These are phyloP conservation scores for Philereme transversata DNA, from an alignment of 2,888 invertebrate genomes.

Conservation along the genomic window DNA sequence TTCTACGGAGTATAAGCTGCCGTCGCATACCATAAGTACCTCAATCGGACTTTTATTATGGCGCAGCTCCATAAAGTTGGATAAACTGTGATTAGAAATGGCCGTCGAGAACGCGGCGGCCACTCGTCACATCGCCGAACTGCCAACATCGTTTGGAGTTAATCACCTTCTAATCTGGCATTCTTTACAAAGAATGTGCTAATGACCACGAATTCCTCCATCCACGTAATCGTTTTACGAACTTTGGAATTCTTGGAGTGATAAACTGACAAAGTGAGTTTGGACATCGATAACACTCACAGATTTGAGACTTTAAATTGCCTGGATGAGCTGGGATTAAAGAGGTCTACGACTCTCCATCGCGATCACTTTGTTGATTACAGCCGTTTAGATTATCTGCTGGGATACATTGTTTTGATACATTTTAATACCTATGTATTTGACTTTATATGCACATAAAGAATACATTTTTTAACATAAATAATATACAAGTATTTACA, in stretches of 20 bases:
- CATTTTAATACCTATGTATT: no score
- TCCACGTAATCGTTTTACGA: slow-evolving; percentile 22
- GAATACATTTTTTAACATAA: no score
- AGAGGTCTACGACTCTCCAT: neutral
- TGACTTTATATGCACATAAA: no score
- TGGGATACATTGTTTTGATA: no score
- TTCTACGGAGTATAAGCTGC: slow-evolving; percentile 1
- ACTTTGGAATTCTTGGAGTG: slow-evolving; percentile 10
- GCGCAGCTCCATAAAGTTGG: slow-evolving; percentile 19
- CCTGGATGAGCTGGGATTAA: neutral
- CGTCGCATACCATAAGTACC: no score
- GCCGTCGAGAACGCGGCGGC: slow-evolving; percentile 9
- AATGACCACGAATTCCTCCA: slow-evolving; percentile 28
- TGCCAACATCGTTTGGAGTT: slow-evolving; percentile 10
- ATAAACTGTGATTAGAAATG: slow-evolving; percentile 16
- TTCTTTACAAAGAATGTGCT: slow-evolving; percentile 36
- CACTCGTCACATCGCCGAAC: slow-evolving; percentile 15
- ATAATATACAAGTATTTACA: no score
- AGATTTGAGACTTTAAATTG: neutral
- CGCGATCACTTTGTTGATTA: no score
- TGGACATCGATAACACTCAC: neutral
- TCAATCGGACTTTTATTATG: slow-evolving; percentile 1
- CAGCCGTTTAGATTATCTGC: no score
- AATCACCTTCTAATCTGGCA: slow-evolving; percentile 32
- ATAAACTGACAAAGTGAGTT: slow-evolving; percentile 11